Evolutionary conservation across 2,888 invertebrate species (phyloP).

Genomic region (Erebia palarica): DNA sequence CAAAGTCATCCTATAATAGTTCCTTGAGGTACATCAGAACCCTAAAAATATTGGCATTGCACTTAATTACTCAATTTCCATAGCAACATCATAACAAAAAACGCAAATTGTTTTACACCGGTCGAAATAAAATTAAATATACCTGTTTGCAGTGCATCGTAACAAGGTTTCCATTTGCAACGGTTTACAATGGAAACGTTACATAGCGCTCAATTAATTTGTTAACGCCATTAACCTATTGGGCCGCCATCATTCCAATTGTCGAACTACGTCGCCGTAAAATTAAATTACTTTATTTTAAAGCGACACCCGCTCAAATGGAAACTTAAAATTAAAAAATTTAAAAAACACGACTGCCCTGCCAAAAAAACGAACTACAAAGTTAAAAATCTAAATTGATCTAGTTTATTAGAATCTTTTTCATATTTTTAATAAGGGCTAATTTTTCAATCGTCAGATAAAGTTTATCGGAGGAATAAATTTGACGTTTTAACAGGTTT

Average conservation of each 20-base stretch:
- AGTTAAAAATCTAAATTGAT: too few species aligned
- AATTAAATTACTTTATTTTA: constrained; percentile 52
- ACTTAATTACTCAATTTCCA: neutral
- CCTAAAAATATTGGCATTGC: neutral
- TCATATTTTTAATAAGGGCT: too few species aligned
- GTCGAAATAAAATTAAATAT: constrained; percentile 26
- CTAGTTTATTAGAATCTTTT: too few species aligned
- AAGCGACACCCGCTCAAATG: constrained; percentile 45
- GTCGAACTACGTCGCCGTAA: constrained; percentile 41
- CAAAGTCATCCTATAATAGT: too few species aligned
- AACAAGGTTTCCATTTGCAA: constrained; percentile 35
- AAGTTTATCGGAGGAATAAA: too few species aligned
- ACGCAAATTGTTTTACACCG: constrained; percentile 20
- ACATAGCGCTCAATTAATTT: constrained; percentile 40
- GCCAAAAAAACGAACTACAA: too few species aligned
- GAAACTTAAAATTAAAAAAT: too few species aligned
- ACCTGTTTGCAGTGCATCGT: constrained; percentile 28
- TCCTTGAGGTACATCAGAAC: too few species aligned
- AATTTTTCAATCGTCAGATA: too few species aligned
- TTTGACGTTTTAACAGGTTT: too few species aligned
- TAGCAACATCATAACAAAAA: neutral
- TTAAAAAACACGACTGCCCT: too few species aligned
- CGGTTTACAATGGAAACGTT: constrained; percentile 22
- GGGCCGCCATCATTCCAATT: constrained; percentile 40
- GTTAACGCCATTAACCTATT: constrained; percentile 43